phyloP scores from a whole-genome alignment of 2,797 vertebrate species.

The Phyllotis vaccarum region DNA sequence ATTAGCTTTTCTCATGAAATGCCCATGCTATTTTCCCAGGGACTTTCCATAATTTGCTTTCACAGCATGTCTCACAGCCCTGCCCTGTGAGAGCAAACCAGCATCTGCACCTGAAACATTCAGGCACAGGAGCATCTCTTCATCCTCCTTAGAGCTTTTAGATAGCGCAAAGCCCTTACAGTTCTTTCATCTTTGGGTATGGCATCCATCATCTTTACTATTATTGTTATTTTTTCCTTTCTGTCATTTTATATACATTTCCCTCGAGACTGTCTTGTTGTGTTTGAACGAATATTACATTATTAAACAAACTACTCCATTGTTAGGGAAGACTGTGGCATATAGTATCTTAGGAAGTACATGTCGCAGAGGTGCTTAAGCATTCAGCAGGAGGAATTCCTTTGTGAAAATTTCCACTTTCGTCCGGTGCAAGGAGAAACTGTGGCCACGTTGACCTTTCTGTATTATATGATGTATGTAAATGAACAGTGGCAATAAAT shows the following conservation, averaged over 20 bases:
- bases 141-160: background rate
- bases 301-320: background rate
- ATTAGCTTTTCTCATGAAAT: background rate
- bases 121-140: background rate
- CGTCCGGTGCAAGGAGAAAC: background rate
- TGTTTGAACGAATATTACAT: background rate
- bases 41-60: slow-evolving; percentile 1
- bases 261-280: background rate
- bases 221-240: background rate
- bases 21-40: background rate
- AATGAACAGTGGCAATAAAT: slow-evolving; percentile 19
- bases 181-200: background rate
- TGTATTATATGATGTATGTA: background rate
- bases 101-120: background rate
- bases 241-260: slow-evolving; percentile 2
- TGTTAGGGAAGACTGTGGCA: background rate
- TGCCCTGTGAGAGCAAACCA: background rate
- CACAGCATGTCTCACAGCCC: background rate
- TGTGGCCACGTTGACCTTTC: slow-evolving; percentile 11
- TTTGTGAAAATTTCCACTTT: slow-evolving; percentile 42
- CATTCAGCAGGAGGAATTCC: background rate
- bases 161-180: background rate
- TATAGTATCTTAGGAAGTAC: background rate
- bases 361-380: background rate
- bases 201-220: background rate